Conservation (phyloP, 2,113 vertebrate genomes). For the Nesogale talazaci region DNA sequence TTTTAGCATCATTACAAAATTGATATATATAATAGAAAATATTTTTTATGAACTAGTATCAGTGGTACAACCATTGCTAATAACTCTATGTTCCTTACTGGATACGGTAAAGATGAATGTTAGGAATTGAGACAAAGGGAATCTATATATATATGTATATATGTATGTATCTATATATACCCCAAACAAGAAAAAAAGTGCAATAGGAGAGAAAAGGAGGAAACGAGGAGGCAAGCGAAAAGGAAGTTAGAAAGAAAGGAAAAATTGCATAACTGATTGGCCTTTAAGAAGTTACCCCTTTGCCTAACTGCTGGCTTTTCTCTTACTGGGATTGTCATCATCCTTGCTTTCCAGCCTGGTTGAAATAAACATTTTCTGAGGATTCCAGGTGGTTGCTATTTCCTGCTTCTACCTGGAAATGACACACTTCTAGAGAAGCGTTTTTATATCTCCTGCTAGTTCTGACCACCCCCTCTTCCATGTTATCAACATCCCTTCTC, state of each 20-base stretch:
- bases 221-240: not conserved
- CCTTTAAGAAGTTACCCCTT: not conserved
- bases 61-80: not conserved
- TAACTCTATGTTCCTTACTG: not conserved
- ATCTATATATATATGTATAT: not conserved
- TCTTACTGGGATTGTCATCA: not conserved
- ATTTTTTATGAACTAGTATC: not conserved
- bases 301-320: not conserved
- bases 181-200: not conserved
- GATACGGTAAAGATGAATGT: rapidly evolving
- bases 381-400: not conserved
- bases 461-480: not conserved
- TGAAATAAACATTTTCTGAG: not conserved
- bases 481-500: not conserved
- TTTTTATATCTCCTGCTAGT: not conserved
- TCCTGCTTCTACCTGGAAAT: not conserved
- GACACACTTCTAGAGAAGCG: not conserved
- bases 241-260: not conserved
- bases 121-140: not conserved
- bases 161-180: not conserved
- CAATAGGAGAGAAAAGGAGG: not conserved
- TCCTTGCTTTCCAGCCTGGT: not conserved
- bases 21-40: too few relatives aligned
- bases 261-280: not conserved
- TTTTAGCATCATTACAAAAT: not conserved